Evolutionary conservation across 1,140 invertebrate genomes (phyloP).

Genomic region (Aphidius gifuensis): DNA sequence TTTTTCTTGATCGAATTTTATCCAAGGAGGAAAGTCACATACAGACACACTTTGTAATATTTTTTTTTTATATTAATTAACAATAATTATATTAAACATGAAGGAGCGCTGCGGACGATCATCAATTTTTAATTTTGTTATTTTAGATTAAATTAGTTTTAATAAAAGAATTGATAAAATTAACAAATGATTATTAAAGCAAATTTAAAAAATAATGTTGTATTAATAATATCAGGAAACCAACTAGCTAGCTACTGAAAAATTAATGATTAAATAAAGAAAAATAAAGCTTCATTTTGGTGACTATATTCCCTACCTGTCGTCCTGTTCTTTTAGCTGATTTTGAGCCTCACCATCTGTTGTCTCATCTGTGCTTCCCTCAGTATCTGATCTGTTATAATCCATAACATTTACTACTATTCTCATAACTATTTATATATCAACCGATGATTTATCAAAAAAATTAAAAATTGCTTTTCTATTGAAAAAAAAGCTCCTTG

Average conservation of each 20-base stretch:
- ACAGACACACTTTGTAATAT: constrained; percentile 14
- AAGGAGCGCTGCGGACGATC: constrained; percentile 10
- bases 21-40: background rate
- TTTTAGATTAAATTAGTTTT: too few species aligned
- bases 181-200: constrained; percentile 3
- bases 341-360: constrained; percentile 38
- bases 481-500: background rate
- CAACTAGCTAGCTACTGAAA: constrained; percentile 2
- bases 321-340: constrained; percentile 8
- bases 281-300: constrained; percentile 10
- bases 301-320: constrained; percentile 39
- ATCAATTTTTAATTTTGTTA: too few species aligned
- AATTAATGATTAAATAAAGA: constrained; percentile 2
- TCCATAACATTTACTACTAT: constrained; percentile 46
- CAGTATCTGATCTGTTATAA: constrained; percentile 40
- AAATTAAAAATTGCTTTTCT: background rate
- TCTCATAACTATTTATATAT: constrained; percentile 25
- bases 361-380: constrained; percentile 29
- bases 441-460: background rate
- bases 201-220: background rate
- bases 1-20: constrained; percentile 35
- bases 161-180: background rate
- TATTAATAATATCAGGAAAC: constrained; percentile 10
- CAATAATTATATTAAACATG: constrained; percentile 2
- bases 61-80: background rate